Evolutionary conservation across 2,888 invertebrate species (phyloP), one percentile per base, ranked within the genome.

Genomic region (Geotrupes spiniger): DNA sequence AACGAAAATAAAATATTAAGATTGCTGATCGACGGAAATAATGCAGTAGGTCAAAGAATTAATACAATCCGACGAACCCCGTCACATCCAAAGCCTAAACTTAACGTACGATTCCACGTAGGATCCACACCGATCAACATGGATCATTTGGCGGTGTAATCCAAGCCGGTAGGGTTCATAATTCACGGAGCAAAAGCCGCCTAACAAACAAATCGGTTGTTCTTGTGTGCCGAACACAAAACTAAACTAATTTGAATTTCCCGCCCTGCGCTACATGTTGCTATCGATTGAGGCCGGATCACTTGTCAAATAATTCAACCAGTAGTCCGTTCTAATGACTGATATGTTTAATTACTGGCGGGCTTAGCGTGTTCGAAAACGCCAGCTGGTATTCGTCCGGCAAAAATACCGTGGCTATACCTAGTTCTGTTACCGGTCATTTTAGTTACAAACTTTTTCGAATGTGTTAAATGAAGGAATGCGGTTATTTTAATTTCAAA

Each of bases 291-390:
- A 39, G 46, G 33, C 44, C 46, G 33, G 38, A 36, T 42, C 46
- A 36, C 53, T 53, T 52, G 57, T 55, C 58, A 54, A 59, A 57
- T 60, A 58, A 53, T 38, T 58, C 56, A 59, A 57, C 56, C 52
- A 6, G 50, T 53, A 51, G 48, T 46, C 47, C 44, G 48, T 51
- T 55, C 56, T 58, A 62, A 61, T 56, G 52, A 54, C 54, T 60
- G 60, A 61, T 61, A 59, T 60, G 58, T 61, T 63, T 63, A 63
- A 61, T 63, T 60, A 60, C 60, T 49, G 51, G 50, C 44, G 51
- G 4, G 57, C 55, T 59, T 59, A 59, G 52, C 42, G 25, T 21
- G 21, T 40, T 36, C 31, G 37, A 40, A 37, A 46, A 40, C 44
- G 40, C 47, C 57, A 56, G 55, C 46, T 57, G 55, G 51, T 52